Evolutionary conservation across 2,797 vertebrate genomes (phyloP).

Genomic region (Sandelia bainsii): DNA sequence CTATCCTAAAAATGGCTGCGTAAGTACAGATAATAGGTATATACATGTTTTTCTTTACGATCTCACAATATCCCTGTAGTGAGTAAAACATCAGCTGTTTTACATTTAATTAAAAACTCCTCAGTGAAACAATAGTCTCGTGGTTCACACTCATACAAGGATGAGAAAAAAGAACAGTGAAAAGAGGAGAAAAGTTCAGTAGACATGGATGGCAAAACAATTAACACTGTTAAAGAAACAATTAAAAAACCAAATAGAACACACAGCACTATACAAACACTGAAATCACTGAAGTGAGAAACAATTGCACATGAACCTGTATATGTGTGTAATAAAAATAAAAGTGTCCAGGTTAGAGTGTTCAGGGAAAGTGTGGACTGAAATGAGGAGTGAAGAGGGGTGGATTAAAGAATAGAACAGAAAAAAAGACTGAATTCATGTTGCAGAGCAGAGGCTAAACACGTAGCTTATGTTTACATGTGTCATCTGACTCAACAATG

Average conservation of each 20-base stretch:
- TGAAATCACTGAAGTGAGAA: constrained; percentile 18
- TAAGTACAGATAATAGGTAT: too few relatives aligned
- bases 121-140: too few relatives aligned
- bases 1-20: background rate
- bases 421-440: constrained; percentile 37
- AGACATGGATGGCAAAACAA: constrained; percentile 3
- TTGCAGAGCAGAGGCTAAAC: constrained; percentile 34
- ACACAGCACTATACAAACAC: background rate
- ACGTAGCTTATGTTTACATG: constrained; percentile 44
- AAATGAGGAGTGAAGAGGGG: background rate
- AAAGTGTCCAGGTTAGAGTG: background rate
- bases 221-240: constrained; percentile 6
- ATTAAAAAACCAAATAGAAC: constrained; percentile 7
- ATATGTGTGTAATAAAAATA: background rate
- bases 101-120: too few relatives aligned
- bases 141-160: too few relatives aligned
- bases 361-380: background rate
- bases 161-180: background rate
- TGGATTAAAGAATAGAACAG: constrained; percentile 27
- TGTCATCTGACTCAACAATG: constrained; percentile 47
- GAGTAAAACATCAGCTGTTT: background rate
- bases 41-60: background rate
- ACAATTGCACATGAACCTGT: background rate
- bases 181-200: background rate
- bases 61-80: background rate